These are phyloP conservation scores for Gymnosoma rotundatum DNA, from an alignment of 2,888 invertebrate species.

Conservation along the genomic window DNA sequence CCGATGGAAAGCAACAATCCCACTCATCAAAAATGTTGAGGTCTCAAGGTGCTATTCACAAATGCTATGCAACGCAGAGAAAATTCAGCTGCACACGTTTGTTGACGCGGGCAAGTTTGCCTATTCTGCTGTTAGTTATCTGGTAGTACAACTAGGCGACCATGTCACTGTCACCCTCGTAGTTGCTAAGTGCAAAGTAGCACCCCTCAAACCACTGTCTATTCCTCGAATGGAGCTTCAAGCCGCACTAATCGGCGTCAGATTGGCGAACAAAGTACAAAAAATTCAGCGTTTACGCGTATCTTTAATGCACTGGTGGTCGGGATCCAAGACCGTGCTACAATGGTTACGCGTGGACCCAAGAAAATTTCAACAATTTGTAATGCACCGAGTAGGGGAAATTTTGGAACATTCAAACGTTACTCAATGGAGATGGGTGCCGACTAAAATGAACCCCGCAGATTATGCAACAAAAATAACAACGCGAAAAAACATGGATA, in stretches of 20 bases:
- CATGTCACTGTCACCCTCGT: neutral
- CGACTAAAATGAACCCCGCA: slow-evolving; percentile 60
- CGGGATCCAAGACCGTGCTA: slow-evolving; percentile 57
- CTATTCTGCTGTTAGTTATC: slow-evolving; percentile 51
- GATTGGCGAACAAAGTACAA: too few species aligned
- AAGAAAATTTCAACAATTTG: too few species aligned
- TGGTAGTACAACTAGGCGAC: slow-evolving; percentile 11
- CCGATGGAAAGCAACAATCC: slow-evolving; percentile 59
- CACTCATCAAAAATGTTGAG: slow-evolving; percentile 43
- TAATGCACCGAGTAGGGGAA: slow-evolving; percentile 37
- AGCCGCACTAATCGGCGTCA: neutral
- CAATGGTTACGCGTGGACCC: slow-evolving; percentile 4
- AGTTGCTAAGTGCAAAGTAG: slow-evolving; percentile 18
- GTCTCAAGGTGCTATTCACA: slow-evolving; percentile 63
- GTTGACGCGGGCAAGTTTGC: slow-evolving; percentile 66
- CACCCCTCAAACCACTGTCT: slow-evolving; percentile 12
- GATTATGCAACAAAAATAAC: slow-evolving; percentile 18
- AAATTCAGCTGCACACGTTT: slow-evolving; percentile 63
- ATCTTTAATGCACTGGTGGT: slow-evolving; percentile 34
- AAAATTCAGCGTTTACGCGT: slow-evolving; percentile 6
- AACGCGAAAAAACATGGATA: neutral
- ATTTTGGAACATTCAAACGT: slow-evolving; percentile 61
- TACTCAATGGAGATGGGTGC: slow-evolving; percentile 64
- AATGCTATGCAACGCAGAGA: neutral
- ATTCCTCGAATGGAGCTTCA: slow-evolving; percentile 26